A percentile compares a stretch with the other conserved stretches of the same genome.
Evolutionary conservation across 2,797 vertebrate species (phyloP).

Genomic region (Dipus sagitta): DNA sequence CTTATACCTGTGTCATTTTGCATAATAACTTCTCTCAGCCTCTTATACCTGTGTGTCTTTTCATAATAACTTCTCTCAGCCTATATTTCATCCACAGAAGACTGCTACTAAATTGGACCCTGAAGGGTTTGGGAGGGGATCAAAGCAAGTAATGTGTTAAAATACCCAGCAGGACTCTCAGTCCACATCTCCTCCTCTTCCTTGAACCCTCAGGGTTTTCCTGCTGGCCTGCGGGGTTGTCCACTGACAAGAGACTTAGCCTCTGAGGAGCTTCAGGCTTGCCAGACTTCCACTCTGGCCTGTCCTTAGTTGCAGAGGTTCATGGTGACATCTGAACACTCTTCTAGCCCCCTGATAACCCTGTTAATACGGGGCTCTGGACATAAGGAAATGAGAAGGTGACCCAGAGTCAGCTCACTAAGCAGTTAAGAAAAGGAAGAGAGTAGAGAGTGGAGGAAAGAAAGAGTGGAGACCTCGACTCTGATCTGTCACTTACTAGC

Average conservation of each 20-base stretch:
- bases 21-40: conserved; percentile 1
- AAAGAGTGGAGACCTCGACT: background rate
- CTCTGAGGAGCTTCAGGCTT: background rate
- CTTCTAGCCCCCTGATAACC: background rate
- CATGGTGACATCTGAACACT: background rate
- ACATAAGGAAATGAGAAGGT: background rate
- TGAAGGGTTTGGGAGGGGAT: background rate
- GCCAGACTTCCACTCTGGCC: background rate
- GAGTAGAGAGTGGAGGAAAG: background rate
- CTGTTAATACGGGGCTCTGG: background rate
- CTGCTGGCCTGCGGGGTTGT: conserved; percentile 16
- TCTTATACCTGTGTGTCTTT: background rate
- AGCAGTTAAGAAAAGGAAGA: conserved; percentile 1
- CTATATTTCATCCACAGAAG: conserved; percentile 9
- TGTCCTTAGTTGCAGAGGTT: background rate
- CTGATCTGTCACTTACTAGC: conserved; percentile 1
- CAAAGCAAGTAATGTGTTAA: background rate
- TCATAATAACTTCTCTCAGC: conserved; percentile 19
- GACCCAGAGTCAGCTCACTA: background rate
- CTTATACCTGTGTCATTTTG: conserved; percentile 4
- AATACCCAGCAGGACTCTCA: conserved; percentile 17
- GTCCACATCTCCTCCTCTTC: background rate
- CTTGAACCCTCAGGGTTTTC: conserved; percentile 48
- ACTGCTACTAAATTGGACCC: background rate
- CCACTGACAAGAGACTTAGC: conserved; percentile 18